Conservation (phyloP, 2,888 invertebrate species). For the Lepidochitona cinerea region DNA sequence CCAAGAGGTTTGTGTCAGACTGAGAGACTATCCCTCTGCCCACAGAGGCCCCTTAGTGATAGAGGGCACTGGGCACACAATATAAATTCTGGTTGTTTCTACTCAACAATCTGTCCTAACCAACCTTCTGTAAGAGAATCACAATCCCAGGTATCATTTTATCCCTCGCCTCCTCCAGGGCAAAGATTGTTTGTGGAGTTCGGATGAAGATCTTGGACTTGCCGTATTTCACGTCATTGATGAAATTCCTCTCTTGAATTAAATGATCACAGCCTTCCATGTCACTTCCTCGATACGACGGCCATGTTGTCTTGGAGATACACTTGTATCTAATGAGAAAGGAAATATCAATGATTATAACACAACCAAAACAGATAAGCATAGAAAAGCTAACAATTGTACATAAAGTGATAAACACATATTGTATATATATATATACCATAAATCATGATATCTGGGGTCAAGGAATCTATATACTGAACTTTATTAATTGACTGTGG, state of each 20-base stretch:
- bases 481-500: too few species aligned
- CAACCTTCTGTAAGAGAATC: conserved; percentile 91
- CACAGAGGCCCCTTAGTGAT: too few species aligned
- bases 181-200: conserved; percentile 91
- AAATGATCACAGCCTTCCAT: conserved; percentile 89
- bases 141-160: conserved; percentile 92
- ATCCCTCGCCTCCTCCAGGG: conserved; percentile 88
- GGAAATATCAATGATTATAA: too few species aligned
- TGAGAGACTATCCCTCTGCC: too few species aligned
- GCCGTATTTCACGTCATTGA: conserved; percentile 92
- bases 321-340: conserved; percentile 87
- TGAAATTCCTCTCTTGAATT: conserved; percentile 83
- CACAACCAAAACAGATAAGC: too few species aligned
- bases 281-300: conserved; percentile 87
- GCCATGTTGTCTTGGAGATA: conserved; percentile 97
- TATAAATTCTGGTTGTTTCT: background rate
- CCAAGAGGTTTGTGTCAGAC: too few species aligned
- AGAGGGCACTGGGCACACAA: background rate
- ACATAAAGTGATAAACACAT: too few species aligned
- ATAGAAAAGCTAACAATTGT: too few species aligned
- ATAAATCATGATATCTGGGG: too few species aligned
- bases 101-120: background rate
- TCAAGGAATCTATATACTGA: too few species aligned
- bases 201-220: conserved; percentile 96
- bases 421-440: too few species aligned